Percentiles rank a stretch among this genome's conserved stretches.
These are phyloP conservation scores for Momotus momota DNA, from an alignment of 2,797 vertebrate genomes.

Conservation along the genomic window DNA sequence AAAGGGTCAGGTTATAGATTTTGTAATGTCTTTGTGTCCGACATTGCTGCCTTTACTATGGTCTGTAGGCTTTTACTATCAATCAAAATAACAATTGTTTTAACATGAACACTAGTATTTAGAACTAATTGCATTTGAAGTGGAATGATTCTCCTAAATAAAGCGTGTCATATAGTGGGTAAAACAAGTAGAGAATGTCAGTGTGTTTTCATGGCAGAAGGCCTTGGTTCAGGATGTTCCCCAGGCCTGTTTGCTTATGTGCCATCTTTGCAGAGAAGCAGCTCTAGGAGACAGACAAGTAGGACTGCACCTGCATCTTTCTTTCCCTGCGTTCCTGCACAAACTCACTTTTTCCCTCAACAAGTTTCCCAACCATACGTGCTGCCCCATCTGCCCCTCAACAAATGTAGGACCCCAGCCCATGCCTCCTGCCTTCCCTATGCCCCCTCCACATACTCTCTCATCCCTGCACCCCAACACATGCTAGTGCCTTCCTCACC, in stretches of 20 bases:
- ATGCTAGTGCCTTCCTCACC: background rate
- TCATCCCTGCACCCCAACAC: background rate
- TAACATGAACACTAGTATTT: conserved; percentile 71
- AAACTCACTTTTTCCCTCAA: background rate
- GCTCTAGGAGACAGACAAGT: background rate
- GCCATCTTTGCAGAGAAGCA: background rate
- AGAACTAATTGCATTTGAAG: conserved; percentile 64
- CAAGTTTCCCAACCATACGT: background rate
- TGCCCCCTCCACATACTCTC: accelerated
- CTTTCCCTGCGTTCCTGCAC: background rate
- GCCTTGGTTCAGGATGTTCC: background rate
- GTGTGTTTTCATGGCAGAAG: background rate
- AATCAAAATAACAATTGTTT: conserved; percentile 78
- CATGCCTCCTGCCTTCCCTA: background rate
- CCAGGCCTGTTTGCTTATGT: background rate
- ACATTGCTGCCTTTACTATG: conserved; percentile 69
- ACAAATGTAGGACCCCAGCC: background rate
- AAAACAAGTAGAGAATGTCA: background rate
- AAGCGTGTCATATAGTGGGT: background rate
- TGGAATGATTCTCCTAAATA: conserved; percentile 27
- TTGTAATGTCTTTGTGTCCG: conserved; percentile 72
- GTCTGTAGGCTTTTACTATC: conserved; percentile 70
- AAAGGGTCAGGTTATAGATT: conserved; percentile 78
- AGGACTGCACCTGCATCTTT: background rate
- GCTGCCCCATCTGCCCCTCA: background rate